These are phyloP conservation scores for Channallabes apus DNA, from an alignment of 2,797 vertebrate genomes.

Conservation along the genomic window DNA sequence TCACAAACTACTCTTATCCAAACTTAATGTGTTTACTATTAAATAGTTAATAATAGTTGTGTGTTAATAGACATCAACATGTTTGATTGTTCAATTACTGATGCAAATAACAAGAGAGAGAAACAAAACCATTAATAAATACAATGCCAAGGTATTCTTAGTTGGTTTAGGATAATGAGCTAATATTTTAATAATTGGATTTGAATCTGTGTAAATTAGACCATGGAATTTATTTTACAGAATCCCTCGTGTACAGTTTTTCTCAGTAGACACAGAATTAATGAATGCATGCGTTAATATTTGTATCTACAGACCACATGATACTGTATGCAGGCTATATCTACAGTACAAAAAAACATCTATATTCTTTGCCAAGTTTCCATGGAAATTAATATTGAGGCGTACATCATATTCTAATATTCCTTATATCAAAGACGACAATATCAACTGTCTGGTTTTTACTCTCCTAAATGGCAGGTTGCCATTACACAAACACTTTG, in stretches of 20 bases:
- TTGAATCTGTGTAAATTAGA: not conserved
- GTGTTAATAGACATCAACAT: not conserved
- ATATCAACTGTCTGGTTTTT: not conserved
- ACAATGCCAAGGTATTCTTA: not conserved
- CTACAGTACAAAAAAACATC: slow-evolving; percentile 27
- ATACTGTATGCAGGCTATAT: not conserved
- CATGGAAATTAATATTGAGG: slow-evolving; percentile 67
- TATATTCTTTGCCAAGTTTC: slow-evolving; percentile 43
- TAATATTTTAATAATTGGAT: not conserved
- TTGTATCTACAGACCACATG: not conserved
- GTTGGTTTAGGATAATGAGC: not conserved
- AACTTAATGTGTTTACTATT: not conserved
- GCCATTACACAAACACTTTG: not conserved
- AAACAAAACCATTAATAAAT: not conserved
- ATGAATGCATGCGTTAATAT: not conserved
- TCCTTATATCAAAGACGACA: slow-evolving; percentile 47
- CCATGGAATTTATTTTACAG: not conserved
- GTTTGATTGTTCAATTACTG: not conserved
- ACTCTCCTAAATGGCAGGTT: slow-evolving; percentile 20
- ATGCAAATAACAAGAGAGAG: no score
- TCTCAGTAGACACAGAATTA: not conserved
- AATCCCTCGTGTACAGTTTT: not conserved
- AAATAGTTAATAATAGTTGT: not conserved
- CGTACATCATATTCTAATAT: slow-evolving; percentile 47
- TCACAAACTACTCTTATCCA: not conserved